Evolutionary conservation across 2,888 invertebrate genomes (phyloP).

Genomic region (Trilocha varians): DNA sequence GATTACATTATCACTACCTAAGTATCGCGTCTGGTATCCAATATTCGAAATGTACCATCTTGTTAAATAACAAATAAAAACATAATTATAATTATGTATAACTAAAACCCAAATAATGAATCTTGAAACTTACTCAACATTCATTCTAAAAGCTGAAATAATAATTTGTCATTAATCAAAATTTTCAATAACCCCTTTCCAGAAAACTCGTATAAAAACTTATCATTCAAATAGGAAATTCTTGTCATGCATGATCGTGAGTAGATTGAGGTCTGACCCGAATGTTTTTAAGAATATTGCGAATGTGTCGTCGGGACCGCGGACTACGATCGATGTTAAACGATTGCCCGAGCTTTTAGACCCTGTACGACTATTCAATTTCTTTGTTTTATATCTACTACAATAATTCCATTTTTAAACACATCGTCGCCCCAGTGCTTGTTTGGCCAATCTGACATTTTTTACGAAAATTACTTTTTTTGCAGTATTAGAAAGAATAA

Average conservation of each 20-base stretch:
- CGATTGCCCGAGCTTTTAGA: conserved; percentile 45
- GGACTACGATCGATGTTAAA: conserved; percentile 49
- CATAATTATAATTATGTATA: no score
- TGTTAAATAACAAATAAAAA: no score
- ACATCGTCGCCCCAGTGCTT: no score
- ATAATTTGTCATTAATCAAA: neutral
- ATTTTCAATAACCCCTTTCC: conserved; percentile 1
- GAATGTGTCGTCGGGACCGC: conserved; percentile 44
- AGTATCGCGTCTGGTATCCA: no score
- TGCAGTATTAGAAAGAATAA: no score
- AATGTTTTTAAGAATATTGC: conserved; percentile 63
- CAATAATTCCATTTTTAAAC: neutral
- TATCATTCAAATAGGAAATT: conserved; percentile 41
- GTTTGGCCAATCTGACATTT: no score
- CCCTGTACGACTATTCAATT: conserved; percentile 28
- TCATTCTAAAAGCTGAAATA: neutral
- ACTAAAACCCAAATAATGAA: no score
- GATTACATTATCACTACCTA: no score
- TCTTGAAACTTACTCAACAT: no score
- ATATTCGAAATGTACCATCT: no score
- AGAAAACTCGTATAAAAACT: conserved; percentile 19
- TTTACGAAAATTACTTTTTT: no score
- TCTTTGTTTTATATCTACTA: conserved; percentile 18
- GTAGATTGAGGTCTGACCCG: conserved; percentile 31
- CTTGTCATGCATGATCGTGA: conserved; percentile 35